Conservation (phyloP, 2,888 invertebrate genomes). For the Reticulitermes lucifugus region DNA sequence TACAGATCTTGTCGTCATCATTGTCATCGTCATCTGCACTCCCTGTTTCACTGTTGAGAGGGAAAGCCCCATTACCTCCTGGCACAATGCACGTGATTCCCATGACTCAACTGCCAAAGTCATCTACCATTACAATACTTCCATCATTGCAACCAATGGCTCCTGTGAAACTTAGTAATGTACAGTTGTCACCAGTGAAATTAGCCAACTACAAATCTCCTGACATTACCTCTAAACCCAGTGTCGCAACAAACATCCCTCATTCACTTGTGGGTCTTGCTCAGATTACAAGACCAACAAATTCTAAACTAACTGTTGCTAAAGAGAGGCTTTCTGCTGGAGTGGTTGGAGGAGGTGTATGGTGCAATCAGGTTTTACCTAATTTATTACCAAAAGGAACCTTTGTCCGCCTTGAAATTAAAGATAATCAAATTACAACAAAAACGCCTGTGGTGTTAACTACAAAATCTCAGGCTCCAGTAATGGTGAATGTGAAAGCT, state of each 20-base stretch:
- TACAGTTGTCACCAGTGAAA: constrained; percentile 22
- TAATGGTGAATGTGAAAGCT: not conserved
- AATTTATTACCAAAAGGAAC: not conserved
- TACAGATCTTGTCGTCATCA: not conserved
- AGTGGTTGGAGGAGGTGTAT: not conserved
- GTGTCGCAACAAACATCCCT: not conserved
- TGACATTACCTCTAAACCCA: not conserved
- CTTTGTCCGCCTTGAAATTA: constrained; percentile 4
- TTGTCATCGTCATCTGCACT: not conserved
- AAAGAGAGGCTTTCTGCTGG: not conserved
- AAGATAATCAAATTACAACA: constrained; percentile 9
- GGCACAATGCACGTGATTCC: constrained; percentile 11
- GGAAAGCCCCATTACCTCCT: not conserved
- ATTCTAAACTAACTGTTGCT: not conserved
- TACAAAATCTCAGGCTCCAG: not conserved
- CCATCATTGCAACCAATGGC: not conserved
- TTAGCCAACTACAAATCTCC: not conserved
- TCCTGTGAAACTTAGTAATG: not conserved
- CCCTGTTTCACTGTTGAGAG: not conserved
- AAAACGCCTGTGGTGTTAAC: not conserved
- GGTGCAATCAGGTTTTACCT: constrained; percentile 2
- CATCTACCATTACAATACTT: constrained; percentile 31
- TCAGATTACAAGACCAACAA: constrained; percentile 8
- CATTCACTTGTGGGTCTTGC: constrained; percentile 8
- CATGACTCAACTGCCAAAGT: not conserved